These are phyloP conservation scores for Pomatorhinus ruficollis DNA, from an alignment of 2,113 vertebrate genomes.

Conservation along the genomic window DNA sequence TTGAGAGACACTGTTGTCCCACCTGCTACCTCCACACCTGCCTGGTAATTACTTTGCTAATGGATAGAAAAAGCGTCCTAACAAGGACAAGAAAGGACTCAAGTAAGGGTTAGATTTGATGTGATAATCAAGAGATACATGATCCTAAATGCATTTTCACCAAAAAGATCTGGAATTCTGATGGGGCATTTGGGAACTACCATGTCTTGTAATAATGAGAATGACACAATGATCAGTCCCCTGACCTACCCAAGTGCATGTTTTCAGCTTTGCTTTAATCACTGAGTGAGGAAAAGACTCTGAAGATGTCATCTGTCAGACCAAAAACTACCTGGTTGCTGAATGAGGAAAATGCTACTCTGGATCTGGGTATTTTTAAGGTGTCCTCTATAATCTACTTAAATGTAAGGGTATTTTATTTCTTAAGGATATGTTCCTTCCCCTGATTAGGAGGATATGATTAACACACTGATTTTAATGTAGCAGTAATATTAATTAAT, in stretches of 20 bases:
- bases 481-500: neutral
- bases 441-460: neutral
- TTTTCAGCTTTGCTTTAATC: neutral
- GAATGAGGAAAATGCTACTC: neutral
- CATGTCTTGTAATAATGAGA: neutral
- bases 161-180: neutral
- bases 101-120: neutral
- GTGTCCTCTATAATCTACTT: neutral
- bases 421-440: neutral
- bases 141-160: neutral
- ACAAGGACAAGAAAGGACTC: neutral
- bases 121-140: neutral
- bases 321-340: neutral
- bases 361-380: neutral
- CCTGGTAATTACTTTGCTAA: neutral
- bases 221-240: neutral
- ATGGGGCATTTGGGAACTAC: neutral
- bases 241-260: neutral
- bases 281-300: neutral
- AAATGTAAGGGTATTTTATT: neutral
- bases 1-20: neutral
- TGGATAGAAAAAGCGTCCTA: neutral
- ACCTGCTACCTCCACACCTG: neutral
- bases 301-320: neutral
- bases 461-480: neutral